Percentiles rank a stretch among this genome's conserved stretches.
phyloP scores from a whole-genome alignment of 1,140 invertebrate genomes.

The Antheraea pernyi region DNA sequence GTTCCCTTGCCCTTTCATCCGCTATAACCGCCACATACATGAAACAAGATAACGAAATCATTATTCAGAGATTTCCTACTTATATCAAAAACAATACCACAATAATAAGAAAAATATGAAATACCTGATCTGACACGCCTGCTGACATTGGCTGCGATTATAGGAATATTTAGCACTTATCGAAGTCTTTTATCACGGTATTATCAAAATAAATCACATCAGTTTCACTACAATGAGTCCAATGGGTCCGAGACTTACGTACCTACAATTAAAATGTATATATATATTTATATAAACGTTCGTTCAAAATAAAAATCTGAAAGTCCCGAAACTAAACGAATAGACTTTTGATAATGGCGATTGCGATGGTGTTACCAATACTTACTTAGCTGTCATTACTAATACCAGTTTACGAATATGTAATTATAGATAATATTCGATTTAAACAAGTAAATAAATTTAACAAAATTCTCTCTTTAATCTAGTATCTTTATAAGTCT shows the following conservation, averaged over 20 bases:
- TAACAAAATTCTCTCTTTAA: no score
- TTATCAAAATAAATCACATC: conserved; percentile 64
- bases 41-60: conserved; percentile 65
- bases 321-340: conserved; percentile 62
- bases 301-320: conserved; percentile 55
- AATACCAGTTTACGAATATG: neutral
- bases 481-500: no score
- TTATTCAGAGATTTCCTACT: neutral
- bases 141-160: conserved; percentile 84
- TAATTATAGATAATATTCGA: no score
- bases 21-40: conserved; percentile 81
- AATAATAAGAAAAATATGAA: conserved; percentile 60
- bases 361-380: conserved; percentile 37
- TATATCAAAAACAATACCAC: conserved; percentile 28
- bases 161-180: conserved; percentile 63
- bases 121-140: conserved; percentile 86
- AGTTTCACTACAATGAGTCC: conserved; percentile 70
- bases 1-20: conserved; percentile 95
- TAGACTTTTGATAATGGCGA: conserved; percentile 60
- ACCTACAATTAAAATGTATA: conserved; percentile 25
- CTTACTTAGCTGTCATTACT: neutral
- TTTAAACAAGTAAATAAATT: no score
- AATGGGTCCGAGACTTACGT: conserved; percentile 58
- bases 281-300: conserved; percentile 61
- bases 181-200: conserved; percentile 62